These are phyloP conservation scores for Drosophila erecta DNA, from an alignment of 1,140 invertebrate species.

Conservation along the genomic window DNA sequence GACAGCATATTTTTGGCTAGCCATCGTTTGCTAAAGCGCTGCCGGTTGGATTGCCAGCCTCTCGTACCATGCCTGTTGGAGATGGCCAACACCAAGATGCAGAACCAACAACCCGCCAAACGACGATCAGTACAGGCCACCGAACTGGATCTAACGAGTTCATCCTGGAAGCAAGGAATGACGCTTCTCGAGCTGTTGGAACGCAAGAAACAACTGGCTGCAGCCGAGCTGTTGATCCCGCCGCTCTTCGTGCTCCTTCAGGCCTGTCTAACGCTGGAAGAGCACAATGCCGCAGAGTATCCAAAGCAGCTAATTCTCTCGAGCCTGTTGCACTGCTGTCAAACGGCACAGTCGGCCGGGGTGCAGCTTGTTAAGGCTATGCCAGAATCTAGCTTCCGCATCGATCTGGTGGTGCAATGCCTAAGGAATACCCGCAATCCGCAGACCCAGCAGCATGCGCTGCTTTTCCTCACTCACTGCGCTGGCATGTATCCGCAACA, in stretches of 20 bases:
- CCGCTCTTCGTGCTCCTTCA: constrained; percentile 93
- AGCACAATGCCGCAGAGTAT: constrained; percentile 94
- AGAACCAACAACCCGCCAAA: constrained; percentile 16
- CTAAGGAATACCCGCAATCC: constrained; percentile 95
- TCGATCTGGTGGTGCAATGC: constrained; percentile 94
- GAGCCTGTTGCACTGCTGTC: constrained; percentile 90
- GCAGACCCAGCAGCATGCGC: constrained; percentile 96
- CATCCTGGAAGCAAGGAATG: constrained; percentile 91
- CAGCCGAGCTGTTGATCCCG: constrained; percentile 88
- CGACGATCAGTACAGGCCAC: constrained; percentile 56
- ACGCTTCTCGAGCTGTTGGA: constrained; percentile 94
- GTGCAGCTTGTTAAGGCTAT: constrained; percentile 84
- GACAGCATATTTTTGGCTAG: constrained; percentile 87
- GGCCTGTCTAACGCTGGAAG: constrained; percentile 91
- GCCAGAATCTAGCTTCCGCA: constrained; percentile 88
- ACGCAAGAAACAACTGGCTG: constrained; percentile 89
- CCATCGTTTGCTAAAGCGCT: constrained; percentile 89
- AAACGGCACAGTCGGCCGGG: constrained; percentile 85
- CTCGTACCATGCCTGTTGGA: constrained; percentile 86
- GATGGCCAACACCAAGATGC: constrained; percentile 38
- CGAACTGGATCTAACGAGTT: constrained; percentile 84
- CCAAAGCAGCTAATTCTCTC: constrained; percentile 94
- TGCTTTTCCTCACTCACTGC: constrained; percentile 91
- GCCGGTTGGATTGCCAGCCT: constrained; percentile 88
- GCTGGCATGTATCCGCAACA: constrained; percentile 91